Evolutionary conservation across 2,797 vertebrate genomes (phyloP).

Genomic region (Rhabdophis nuchalis): DNA sequence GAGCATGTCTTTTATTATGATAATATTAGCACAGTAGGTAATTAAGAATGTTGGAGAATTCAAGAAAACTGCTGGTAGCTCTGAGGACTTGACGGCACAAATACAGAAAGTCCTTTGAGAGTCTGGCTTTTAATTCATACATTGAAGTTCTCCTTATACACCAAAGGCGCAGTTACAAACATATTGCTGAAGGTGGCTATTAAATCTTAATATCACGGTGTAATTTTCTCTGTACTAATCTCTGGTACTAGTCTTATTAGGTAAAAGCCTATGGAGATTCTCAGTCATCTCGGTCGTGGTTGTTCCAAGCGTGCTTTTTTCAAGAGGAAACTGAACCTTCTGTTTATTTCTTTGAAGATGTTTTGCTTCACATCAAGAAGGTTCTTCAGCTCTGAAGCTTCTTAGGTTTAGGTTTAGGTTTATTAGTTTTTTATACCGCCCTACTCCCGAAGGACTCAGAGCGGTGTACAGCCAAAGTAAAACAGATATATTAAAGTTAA

Average conservation of each 20-base stretch:
- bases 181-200: neutral
- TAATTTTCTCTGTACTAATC: neutral
- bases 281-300: neutral
- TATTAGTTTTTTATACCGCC: no score
- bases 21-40: conserved; percentile 15
- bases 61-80: neutral
- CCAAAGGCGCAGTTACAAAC: neutral
- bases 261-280: neutral
- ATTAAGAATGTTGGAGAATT: conserved; percentile 8
- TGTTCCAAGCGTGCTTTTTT: neutral
- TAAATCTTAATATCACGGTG: no score
- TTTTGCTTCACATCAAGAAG: neutral
- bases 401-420: no score
- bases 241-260: neutral
- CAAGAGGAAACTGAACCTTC: neutral
- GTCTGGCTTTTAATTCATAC: neutral
- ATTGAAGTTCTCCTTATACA: neutral
- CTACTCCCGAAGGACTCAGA: no score
- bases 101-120: neutral
- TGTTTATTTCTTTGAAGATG: neutral
- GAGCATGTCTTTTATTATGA: conserved; percentile 9
- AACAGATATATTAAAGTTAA: no score
- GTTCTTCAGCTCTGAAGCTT: neutral
- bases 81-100: neutral
- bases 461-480: no score